phyloP scores from a whole-genome alignment of 2,888 invertebrate species.

The Eristalis arbustorum region DNA sequence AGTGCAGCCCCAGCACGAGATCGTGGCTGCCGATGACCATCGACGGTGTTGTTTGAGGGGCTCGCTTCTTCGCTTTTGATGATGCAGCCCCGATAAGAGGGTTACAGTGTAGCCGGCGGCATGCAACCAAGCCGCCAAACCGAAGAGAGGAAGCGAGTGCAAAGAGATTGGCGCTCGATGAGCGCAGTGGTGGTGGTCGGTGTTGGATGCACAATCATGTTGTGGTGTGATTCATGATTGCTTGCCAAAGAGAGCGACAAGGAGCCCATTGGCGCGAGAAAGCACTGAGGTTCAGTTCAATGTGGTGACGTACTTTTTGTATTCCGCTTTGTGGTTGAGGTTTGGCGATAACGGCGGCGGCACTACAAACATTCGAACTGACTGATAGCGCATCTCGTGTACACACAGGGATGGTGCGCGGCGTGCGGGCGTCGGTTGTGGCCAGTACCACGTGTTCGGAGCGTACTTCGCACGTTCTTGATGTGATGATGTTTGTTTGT shows the following conservation, averaged over 20 bases:
- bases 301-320: conserved; percentile 31
- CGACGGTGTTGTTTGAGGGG: conserved; percentile 12
- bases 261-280: neutral
- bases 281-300: neutral
- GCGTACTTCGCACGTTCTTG: conserved; percentile 34
- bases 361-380: conserved; percentile 32
- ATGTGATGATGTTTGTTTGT: neutral
- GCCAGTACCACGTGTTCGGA: conserved; percentile 45
- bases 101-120: neutral
- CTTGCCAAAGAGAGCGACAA: neutral
- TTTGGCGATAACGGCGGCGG: conserved; percentile 6
- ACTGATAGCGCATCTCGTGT: conserved; percentile 28
- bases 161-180: conserved; percentile 22
- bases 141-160: neutral
- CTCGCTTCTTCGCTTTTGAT: conserved; percentile 14
- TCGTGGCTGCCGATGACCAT: conserved; percentile 23
- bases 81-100: conserved; percentile 9
- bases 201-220: neutral
- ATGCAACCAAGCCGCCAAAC: conserved; percentile 32
- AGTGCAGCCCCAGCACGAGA: neutral
- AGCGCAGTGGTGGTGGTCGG: neutral
- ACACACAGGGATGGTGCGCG: neutral
- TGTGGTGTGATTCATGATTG: neutral
- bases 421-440: neutral
- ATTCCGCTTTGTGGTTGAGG: conserved; percentile 20